Conservation (phyloP, 2,888 invertebrate species). For the Psylliodes chrysocephalus region DNA sequence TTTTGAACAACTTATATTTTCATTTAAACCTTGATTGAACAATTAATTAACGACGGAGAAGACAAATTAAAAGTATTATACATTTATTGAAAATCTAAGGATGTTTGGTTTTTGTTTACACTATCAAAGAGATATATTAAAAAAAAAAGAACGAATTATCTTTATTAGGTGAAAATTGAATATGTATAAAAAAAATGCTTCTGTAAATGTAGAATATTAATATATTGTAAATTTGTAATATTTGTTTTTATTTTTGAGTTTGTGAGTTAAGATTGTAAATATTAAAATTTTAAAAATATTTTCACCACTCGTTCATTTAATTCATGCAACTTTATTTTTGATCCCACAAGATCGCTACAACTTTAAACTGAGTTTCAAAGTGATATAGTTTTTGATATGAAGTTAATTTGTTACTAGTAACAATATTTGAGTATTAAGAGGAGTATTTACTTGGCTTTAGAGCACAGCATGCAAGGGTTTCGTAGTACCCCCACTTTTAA, state of each 20-base stretch:
- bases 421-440: too few species aligned
- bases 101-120: conserved; percentile 35
- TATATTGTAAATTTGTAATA: conserved; percentile 49
- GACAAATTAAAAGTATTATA: background rate
- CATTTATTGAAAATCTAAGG: conserved; percentile 30
- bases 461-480: too few species aligned
- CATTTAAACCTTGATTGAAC: background rate
- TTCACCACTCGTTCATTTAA: conserved; percentile 6
- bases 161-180: conserved; percentile 44
- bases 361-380: too few species aligned
- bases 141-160: conserved; percentile 39
- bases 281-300: conserved; percentile 47
- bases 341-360: too few species aligned
- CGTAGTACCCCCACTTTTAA: too few species aligned
- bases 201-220: conserved; percentile 43
- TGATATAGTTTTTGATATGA: too few species aligned
- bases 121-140: conserved; percentile 32
- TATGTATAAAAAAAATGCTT: conserved; percentile 47
- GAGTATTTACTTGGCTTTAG: too few species aligned
- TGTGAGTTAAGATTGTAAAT: conserved; percentile 48
- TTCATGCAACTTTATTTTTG: background rate
- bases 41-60: background rate
- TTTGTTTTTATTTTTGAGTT: conserved; percentile 43
- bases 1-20: conserved; percentile 25
- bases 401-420: too few species aligned